A percentile compares a stretch with the other conserved stretches of the same genome.
Conservation (phyloP, 2,113 vertebrate genomes). For the Casuarius casuarius region DNA sequence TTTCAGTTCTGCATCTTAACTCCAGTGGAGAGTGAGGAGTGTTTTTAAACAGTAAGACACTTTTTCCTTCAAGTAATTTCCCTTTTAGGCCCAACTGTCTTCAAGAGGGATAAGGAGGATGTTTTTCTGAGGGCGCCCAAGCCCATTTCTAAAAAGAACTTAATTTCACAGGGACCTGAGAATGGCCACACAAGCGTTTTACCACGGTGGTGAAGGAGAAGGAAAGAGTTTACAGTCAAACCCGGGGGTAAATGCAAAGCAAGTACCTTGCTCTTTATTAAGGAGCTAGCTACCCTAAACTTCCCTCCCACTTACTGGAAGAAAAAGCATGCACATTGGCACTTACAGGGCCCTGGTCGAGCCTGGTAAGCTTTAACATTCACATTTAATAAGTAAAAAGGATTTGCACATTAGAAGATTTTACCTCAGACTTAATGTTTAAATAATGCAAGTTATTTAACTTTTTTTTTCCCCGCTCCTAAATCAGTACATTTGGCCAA, state of each 20-base stretch:
- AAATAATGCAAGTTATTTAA: neutral
- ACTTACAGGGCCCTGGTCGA: neutral
- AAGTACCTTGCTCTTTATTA: neutral
- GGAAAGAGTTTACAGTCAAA: neutral
- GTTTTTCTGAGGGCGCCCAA: neutral
- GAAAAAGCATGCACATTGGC: neutral
- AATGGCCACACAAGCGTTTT: neutral
- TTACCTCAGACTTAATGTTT: neutral
- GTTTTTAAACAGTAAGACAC: no score
- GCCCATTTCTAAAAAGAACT: neutral
- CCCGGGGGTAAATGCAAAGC: neutral
- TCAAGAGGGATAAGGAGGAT: neutral
- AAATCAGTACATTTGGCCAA: neutral
- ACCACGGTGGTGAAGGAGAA: neutral
- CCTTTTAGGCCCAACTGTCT: neutral
- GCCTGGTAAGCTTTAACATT: neutral
- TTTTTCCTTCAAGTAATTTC: neutral
- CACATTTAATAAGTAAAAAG: neutral
- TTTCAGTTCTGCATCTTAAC: no score
- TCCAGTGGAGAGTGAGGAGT: neutral
- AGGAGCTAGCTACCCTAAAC: neutral
- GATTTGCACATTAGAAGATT: neutral
- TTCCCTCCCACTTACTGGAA: neutral
- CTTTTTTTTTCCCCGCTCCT: no score
- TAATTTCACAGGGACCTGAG: rapidly evolving